Conservation (phyloP, 2,888 invertebrate species). For the Habroteleia sp. region DNA sequence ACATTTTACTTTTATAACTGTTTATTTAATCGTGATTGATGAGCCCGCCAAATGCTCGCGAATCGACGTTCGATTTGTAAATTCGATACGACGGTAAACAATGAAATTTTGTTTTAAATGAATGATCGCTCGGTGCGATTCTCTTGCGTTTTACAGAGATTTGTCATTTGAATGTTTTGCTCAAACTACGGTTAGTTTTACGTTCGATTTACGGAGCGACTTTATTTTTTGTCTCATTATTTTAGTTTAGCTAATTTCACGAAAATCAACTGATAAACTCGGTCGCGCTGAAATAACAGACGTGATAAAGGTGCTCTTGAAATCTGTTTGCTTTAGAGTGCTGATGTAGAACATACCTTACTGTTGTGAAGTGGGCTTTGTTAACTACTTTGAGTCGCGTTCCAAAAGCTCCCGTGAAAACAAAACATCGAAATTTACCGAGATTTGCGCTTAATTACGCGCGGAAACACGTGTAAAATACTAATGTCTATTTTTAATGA, state of each 20-base stretch:
- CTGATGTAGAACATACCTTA: constrained; percentile 52
- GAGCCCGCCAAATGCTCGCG: constrained; percentile 31
- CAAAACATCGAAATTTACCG: constrained; percentile 53
- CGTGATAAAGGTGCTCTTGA: constrained; percentile 57
- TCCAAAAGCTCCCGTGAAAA: constrained; percentile 51
- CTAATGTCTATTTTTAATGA: constrained; percentile 14
- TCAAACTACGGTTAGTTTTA: constrained; percentile 8
- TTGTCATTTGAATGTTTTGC: constrained; percentile 45
- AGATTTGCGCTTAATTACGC: constrained; percentile 54
- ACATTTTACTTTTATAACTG: constrained; percentile 37
- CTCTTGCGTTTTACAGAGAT: constrained; percentile 3
- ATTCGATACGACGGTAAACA: constrained; percentile 37
- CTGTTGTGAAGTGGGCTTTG: constrained; percentile 61
- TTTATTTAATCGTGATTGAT: constrained; percentile 57
- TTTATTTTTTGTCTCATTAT: constrained; percentile 43
- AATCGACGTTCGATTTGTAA: constrained; percentile 49
- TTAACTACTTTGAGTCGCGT: constrained; percentile 58
- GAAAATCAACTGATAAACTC: constrained; percentile 58
- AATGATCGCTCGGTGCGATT: constrained; percentile 22
- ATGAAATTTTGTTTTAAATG: constrained; percentile 35
- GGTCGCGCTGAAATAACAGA: constrained; percentile 60
- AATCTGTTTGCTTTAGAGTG: constrained; percentile 60
- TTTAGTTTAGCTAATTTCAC: constrained; percentile 57
- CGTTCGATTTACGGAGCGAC: constrained; percentile 20
- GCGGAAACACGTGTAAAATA: constrained; percentile 12